Percentiles rank a stretch among this genome's conserved stretches.
phyloP scores from a whole-genome alignment of 2,888 invertebrate species.

The Euplagia quadripunctaria region DNA sequence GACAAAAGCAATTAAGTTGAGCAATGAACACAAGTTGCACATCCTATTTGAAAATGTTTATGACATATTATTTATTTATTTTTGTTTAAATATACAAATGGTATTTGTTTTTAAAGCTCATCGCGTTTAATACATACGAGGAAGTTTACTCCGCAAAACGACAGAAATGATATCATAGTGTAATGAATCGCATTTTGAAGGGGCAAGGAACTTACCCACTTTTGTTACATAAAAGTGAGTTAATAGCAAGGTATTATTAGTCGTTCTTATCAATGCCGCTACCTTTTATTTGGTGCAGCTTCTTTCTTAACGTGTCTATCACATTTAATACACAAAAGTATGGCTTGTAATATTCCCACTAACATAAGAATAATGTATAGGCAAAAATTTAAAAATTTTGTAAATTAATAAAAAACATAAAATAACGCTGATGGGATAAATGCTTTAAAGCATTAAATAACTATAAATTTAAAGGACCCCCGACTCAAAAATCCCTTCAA shows the following conservation, averaged over 20 bases:
- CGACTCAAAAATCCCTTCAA: no score
- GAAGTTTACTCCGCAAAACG: neutral
- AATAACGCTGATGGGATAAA: no score
- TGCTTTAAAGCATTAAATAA: no score
- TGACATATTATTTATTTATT: slow-evolving; percentile 9
- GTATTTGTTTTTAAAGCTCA: neutral
- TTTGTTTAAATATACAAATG: slow-evolving; percentile 3
- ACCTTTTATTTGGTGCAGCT: neutral
- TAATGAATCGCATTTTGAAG: neutral
- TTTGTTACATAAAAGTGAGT: neutral
- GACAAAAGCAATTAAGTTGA: slow-evolving; percentile 1
- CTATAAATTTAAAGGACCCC: no score
- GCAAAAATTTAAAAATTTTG: no score
- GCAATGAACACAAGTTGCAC: neutral
- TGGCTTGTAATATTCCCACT: no score
- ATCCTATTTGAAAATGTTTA: slow-evolving; percentile 13
- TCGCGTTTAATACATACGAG: neutral
- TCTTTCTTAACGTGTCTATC: no score
- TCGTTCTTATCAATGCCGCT: neutral
- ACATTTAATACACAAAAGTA: no score
- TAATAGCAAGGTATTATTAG: neutral
- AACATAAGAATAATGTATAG: no score
- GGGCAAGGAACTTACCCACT: neutral
- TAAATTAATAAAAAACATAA: no score
- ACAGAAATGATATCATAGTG: neutral